phyloP scores from a whole-genome alignment of 2,888 invertebrate genomes.

The Mythimna pallens region DNA sequence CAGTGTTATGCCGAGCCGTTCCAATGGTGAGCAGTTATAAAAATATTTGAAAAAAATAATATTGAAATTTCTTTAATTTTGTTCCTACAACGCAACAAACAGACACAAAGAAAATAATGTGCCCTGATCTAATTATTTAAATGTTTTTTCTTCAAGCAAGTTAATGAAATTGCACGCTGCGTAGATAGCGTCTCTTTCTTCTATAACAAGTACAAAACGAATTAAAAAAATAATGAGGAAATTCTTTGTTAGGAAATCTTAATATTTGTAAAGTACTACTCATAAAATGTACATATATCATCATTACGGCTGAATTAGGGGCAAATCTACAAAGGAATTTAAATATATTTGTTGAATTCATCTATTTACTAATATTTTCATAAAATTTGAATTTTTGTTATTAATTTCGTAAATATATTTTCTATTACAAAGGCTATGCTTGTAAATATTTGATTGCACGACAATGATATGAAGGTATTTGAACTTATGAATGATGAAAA shows the following conservation, averaged over 20 bases:
- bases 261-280: not conserved
- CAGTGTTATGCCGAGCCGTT: not conserved
- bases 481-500: conserved; percentile 41
- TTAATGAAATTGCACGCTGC: conserved; percentile 40
- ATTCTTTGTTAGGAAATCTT: conserved; percentile 22
- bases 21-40: conserved; percentile 1
- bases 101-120: conserved; percentile 28
- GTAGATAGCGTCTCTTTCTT: conserved; percentile 30
- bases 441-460: conserved; percentile 47
- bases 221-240: conserved; percentile 42
- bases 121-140: conserved; percentile 38
- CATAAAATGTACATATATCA: conserved; percentile 3
- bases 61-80: conserved; percentile 10
- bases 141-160: conserved; percentile 30
- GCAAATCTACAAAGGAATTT: conserved; percentile 42
- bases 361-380: conserved; percentile 20
- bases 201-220: conserved; percentile 22
- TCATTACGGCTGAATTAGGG: conserved; percentile 28
- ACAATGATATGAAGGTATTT: conserved; percentile 59
- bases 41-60: conserved; percentile 11
- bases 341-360: conserved; percentile 17
- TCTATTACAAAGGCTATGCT: conserved; percentile 34
- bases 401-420: conserved; percentile 31
- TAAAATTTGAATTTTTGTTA: conserved; percentile 22
- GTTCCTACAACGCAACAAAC: conserved; percentile 17